phyloP scores from a whole-genome alignment of 2,888 invertebrate species.

The Antitype chi region DNA sequence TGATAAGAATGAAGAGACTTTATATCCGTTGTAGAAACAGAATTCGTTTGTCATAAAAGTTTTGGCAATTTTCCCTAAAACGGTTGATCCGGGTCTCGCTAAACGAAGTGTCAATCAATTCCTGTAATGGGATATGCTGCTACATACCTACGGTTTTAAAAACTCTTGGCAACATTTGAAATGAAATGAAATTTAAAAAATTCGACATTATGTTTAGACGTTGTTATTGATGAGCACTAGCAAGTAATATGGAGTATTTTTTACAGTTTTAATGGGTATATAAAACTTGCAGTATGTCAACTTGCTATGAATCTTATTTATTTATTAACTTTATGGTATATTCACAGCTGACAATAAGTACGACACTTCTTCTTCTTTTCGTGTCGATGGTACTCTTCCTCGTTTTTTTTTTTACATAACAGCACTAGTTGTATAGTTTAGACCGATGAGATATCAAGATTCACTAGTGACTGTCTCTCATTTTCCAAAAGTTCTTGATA shows the following conservation, averaged over 20 bases:
- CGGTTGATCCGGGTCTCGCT: conserved; percentile 36
- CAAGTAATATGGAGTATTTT: background rate
- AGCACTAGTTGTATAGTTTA: background rate
- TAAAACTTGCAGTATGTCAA: background rate
- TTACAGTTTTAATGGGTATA: background rate
- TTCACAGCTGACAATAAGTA: too few relatives aligned
- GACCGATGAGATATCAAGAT: background rate
- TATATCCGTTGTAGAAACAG: conserved; percentile 51
- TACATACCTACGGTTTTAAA: conserved; percentile 20
- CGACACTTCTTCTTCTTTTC: too few relatives aligned
- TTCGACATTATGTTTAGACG: conserved; percentile 13
- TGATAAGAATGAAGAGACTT: conserved; percentile 44
- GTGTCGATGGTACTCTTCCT: too few relatives aligned
- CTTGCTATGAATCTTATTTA: background rate
- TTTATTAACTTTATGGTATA: too few relatives aligned
- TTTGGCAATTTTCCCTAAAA: conserved; percentile 46
- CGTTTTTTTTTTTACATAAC: background rate
- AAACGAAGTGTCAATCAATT: conserved; percentile 63
- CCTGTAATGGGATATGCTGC: conserved; percentile 43
- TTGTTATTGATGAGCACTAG: conserved; percentile 31
- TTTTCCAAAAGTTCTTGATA: background rate
- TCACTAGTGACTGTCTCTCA: background rate
- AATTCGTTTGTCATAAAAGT: conserved; percentile 56
- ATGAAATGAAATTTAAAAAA: background rate
- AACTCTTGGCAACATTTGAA: conserved; percentile 6